Conservation (phyloP, 2,113 vertebrate genomes). For the Onychostruthus taczanowskii region DNA sequence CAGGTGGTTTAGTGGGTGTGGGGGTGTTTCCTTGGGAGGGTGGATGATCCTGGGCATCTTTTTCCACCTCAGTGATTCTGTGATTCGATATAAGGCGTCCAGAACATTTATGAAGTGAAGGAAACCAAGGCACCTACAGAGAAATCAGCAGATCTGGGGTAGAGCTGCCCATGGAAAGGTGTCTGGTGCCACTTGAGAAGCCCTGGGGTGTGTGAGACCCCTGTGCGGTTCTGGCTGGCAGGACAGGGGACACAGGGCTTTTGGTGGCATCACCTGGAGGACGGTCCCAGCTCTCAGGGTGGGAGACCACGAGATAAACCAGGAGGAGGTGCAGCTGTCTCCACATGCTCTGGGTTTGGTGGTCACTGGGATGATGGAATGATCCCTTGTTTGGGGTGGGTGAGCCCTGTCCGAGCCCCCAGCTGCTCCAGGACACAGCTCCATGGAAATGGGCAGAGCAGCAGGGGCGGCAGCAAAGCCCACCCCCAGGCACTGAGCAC, state of each 20-base stretch:
- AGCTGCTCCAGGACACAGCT: background rate
- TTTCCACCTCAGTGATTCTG: accelerated
- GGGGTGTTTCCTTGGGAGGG: background rate
- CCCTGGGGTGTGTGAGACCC: background rate
- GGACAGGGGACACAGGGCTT: background rate
- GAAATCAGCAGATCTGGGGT: background rate
- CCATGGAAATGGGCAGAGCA: background rate
- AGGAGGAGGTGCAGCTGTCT: background rate
- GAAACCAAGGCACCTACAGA: accelerated
- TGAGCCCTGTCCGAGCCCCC: background rate
- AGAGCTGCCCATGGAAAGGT: background rate
- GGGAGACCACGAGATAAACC: background rate
- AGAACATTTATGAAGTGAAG: background rate
- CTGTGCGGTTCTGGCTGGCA: background rate
- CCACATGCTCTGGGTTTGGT: too few relatives aligned
- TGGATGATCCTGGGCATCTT: background rate
- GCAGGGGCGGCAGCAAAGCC: background rate
- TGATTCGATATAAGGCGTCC: background rate
- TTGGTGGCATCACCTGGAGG: background rate
- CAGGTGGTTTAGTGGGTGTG: accelerated
- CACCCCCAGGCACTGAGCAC: background rate
- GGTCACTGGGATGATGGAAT: background rate
- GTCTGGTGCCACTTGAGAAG: background rate
- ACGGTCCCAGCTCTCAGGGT: background rate
- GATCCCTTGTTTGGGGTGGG: background rate